Base-by-base conservation (phyloP, 2,888 invertebrate species). In the Melipona bicolor region DNA sequence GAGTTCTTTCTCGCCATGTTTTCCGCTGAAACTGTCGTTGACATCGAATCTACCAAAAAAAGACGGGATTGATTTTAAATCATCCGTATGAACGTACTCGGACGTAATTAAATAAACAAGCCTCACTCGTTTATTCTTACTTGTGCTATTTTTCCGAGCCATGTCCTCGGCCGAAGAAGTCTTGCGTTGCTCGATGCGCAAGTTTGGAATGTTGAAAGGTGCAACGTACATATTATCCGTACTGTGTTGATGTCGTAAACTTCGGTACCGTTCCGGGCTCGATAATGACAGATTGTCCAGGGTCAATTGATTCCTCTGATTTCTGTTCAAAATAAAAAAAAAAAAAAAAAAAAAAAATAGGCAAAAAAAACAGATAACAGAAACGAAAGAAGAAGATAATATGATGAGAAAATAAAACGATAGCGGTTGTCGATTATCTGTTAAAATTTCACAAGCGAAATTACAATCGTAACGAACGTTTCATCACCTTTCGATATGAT, bases 151-250 rank as follows among this genome's bases (percentile, higher is more conserved):
- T 94, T 98, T 98, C 91, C 98, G 96, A 36, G 97, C 98, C 97
- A 98, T 98, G 92, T 98, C 98, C 94, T 98, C 98, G 11, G 98
- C 98, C 91, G 98, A 98, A 68, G 98, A 98, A 3, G 98, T 98
- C 95, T 98, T 98, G 88, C 98, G 96, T 92, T 97, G 97, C 92
- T 98, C 98, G 84, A 98, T 97, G 77, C 97, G 96, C 88, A 98
- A 95, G 94, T 98, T 98, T n/a, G 98, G 98, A 90, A 98, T 98
- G 94, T 97, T 97, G 95, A 98, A 98, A 0, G 97, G 97, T 43
- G 97, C 97, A 24, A 96, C 97, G 91, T 97, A 97, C 96, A 98
- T 97, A 94, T 98, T 98, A 94, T 98, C 98, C 50, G 97, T 97
- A 92, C 97, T 98, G 95, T 96, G 97, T 93, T 98, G 97, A 94